Evolutionary conservation across 2,888 invertebrate genomes (phyloP).

Genomic region (Fragum fragum): DNA sequence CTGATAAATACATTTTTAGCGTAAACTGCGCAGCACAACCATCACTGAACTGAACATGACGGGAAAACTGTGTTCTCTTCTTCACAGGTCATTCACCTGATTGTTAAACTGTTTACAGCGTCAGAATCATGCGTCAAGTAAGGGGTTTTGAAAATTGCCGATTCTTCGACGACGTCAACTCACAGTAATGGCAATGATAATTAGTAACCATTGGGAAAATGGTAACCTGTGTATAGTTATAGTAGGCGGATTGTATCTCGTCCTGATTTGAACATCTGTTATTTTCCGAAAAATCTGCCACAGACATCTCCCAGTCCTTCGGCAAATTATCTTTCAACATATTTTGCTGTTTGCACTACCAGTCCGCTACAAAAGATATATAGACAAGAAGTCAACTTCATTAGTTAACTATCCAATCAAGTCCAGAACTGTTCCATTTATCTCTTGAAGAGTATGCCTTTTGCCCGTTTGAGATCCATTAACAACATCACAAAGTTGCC

Average conservation of each 20-base stretch:
- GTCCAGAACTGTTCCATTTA: constrained; percentile 11
- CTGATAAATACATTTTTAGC: neutral
- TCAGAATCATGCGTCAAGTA: constrained; percentile 19
- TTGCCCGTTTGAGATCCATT: constrained; percentile 14
- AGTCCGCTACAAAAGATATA: constrained; percentile 24
- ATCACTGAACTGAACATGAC: no score
- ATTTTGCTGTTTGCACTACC: constrained; percentile 9
- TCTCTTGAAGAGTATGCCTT: constrained; percentile 24
- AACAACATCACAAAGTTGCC: constrained; percentile 17
- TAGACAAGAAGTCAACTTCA: constrained; percentile 25
- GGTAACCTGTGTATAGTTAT: constrained; percentile 18
- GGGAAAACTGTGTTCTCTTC: neutral
- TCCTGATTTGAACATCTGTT: constrained; percentile 14
- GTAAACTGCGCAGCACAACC: neutral
- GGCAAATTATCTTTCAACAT: constrained; percentile 7
- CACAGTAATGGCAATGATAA: constrained; percentile 13
- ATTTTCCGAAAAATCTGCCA: constrained; percentile 30
- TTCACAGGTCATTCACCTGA: neutral
- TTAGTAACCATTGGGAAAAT: constrained; percentile 20
- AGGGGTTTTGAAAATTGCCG: neutral
- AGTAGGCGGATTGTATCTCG: constrained; percentile 5
- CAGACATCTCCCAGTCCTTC: constrained; percentile 4
- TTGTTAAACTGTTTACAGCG: neutral
- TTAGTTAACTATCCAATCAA: neutral
- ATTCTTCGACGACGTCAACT: constrained; percentile 6